Base-by-base conservation (phyloP, 2,888 invertebrate species). In the Synergus japonicus region DNA sequence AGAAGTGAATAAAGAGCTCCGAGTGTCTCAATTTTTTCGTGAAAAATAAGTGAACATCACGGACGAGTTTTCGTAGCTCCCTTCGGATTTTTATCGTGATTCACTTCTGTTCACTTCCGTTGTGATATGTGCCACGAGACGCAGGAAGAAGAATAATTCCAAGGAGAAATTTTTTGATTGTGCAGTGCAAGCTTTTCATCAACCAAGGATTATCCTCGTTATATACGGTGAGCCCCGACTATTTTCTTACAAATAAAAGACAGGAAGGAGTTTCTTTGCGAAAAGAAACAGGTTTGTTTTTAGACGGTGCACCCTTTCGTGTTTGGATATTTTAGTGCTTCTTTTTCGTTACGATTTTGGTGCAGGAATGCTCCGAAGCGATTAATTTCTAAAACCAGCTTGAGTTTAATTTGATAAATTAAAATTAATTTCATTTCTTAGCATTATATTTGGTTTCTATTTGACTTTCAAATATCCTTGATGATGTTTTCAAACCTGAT, bases 181-280 rank as follows among this genome's bases (percentile, higher is more conserved):
- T 82, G 82, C 81, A 84, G 84, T 84, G 84, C 73, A 49, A 49
- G 79, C 82, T 80, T 83, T 76, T 77, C 79, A 73, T 77, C 79
- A 77, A 81, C 78, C 84, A 76, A 78, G 84, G 83, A 84, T 84
- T 84, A 81, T 83, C 80, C 83, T 83, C 82, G 82, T 84, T 82
- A n/a, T 80, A 81, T 82, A 82, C 84, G 84, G 84, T 84, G 73
- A 84, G 83, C 66, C 15, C n/a, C 1, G 0, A 2, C 4, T 43
- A 8, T 54, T 54, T 54, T 46, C 0, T 46, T 46, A 13, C 2
- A 29, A 29, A 46, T 29, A 29, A 29, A 46, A 13, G 1, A 13
- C 3, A 46, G 4, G 5, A 13, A 13, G 46, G 13, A 4, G 1
- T 13, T 46, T 4, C 4, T 46, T 0, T 46, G 46, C 46, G 4